phyloP scores from a whole-genome alignment of 2,113 vertebrate species.

The Poeciliopsis turrubarensis region DNA sequence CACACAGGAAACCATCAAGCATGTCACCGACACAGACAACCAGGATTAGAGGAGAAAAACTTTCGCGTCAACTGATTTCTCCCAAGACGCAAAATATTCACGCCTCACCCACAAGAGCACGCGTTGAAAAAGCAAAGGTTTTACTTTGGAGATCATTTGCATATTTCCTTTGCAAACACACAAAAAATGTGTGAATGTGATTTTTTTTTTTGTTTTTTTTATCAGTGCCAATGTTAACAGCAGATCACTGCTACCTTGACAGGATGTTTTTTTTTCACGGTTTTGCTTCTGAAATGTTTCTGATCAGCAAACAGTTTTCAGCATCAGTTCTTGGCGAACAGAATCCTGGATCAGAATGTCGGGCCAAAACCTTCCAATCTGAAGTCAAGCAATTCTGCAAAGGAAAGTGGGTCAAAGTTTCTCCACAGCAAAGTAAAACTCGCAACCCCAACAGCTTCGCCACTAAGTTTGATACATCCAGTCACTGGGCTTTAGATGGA shows the following conservation, averaged over 20 bases:
- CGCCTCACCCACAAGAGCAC: background rate
- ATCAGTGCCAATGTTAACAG: no score
- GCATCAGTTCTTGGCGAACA: background rate
- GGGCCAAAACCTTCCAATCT: no score
- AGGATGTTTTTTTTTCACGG: no score
- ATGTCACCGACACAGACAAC: slow-evolving; percentile 45
- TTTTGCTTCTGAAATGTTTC: background rate
- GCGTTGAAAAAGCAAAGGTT: background rate
- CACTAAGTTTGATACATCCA: background rate
- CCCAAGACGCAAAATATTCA: slow-evolving; percentile 10
- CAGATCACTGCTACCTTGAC: no score
- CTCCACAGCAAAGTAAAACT: no score
- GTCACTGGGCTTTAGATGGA: background rate
- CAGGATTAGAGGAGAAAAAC: slow-evolving; percentile 24
- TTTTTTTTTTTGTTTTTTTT: background rate
- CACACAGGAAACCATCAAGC: slow-evolving; percentile 39
- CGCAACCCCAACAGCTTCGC: background rate
- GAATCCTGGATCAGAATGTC: background rate
- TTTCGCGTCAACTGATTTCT: slow-evolving; percentile 10
- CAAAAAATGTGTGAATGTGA: background rate
- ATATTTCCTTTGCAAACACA: background rate
- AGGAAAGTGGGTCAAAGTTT: no score
- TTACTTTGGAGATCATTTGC: background rate
- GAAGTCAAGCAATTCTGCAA: no score
- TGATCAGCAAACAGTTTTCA: background rate